These are phyloP conservation scores for Typhlichthys eigenmanni DNA, from an alignment of 2,797 vertebrate genomes.

Conservation along the genomic window DNA sequence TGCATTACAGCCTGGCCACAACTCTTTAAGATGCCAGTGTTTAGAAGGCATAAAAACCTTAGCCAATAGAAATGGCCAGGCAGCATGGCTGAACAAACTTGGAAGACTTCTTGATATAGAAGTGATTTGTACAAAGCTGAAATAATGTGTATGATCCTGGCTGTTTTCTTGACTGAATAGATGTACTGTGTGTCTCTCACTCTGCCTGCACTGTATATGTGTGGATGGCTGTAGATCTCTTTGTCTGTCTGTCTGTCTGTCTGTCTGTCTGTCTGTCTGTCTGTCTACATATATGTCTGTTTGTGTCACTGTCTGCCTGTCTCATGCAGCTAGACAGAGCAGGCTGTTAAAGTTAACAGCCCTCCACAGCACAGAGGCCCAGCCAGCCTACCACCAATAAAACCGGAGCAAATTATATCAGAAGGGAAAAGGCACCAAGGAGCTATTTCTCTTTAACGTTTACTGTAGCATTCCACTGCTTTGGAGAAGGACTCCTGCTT, in stretches of 20 bases:
- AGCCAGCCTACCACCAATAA: conserved; percentile 68
- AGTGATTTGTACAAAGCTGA: conserved; percentile 18
- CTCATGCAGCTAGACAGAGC: conserved; percentile 22
- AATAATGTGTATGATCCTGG: conserved; percentile 8
- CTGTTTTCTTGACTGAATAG: conserved; percentile 17
- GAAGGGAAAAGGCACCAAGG: conserved; percentile 55
- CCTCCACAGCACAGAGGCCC: conserved; percentile 61
- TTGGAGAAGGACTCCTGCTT: conserved; percentile 34
- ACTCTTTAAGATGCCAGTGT: conserved; percentile 23
- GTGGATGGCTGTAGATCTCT: conserved; percentile 35
- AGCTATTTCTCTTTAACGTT: conserved; percentile 49
- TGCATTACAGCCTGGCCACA: conserved; percentile 23
- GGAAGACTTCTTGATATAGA: conserved; percentile 8
- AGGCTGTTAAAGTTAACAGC: conserved; percentile 73
- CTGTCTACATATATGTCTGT: conserved; percentile 1
- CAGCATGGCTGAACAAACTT: conserved; percentile 1
- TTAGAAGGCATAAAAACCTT: conserved; percentile 16
- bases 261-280: conserved; percentile 3
- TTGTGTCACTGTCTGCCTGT: conserved; percentile 24
- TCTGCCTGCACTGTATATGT: neutral
- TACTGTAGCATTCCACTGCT: conserved; percentile 35
- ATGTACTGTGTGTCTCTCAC: conserved; percentile 11
- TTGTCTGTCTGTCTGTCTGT: conserved; percentile 16
- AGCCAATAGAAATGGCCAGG: conserved; percentile 20
- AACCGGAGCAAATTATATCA: conserved; percentile 69